Base-by-base conservation (phyloP, 2,797 vertebrate genomes). In the Propithecus perrieri region DNA sequence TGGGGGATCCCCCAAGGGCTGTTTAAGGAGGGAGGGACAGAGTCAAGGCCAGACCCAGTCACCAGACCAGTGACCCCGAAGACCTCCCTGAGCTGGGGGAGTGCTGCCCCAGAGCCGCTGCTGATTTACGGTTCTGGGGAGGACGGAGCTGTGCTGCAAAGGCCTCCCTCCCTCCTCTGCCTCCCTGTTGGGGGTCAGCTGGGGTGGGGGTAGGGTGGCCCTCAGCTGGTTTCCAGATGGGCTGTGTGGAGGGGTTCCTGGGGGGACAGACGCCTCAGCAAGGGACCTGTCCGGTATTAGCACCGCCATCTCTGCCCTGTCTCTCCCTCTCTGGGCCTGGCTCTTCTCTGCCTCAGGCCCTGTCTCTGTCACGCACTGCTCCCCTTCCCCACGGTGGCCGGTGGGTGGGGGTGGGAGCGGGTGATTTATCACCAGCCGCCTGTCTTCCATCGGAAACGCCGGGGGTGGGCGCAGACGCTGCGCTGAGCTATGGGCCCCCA, bases 151-250 rank as follows among this genome's bases (percentile, higher is more conserved):
- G 53, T 7, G 87, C 94, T 85, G 94, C 33, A 5, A 35, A 97
- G 76, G 69, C 85, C 76, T 6, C 61, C 78, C 91, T 90, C 89
- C 67, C 71, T 59, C 87, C 74, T 78, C 83, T 84, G 24, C 95
- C 94, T 92, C 93, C 59, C 38, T 10, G 67, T 59, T 95, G 86
- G 81, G 97, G 95, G 92, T 96, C 72, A 59, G 79, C 72, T 28
- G 7, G 90, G 74, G 89, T 69, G 46, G 97, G 95, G 94, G 97
- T 97, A 97, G 97, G 97, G 98, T 97, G 96, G 96, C 95, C 97
- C 90, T 99, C 99, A 99, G 99, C 99, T 99, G 99, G 96, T 97
- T 98, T 99, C 99, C 99, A 99, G 98, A 99, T 99, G 99, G 98
- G 98, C 20, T 85, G 98, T 98, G 98, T 78, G 84, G 61, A 81